Percentiles rank a stretch among this genome's conserved stretches.
Evolutionary conservation across 2,888 invertebrate genomes (phyloP).

Genomic region (Xestia rhomboidea): DNA sequence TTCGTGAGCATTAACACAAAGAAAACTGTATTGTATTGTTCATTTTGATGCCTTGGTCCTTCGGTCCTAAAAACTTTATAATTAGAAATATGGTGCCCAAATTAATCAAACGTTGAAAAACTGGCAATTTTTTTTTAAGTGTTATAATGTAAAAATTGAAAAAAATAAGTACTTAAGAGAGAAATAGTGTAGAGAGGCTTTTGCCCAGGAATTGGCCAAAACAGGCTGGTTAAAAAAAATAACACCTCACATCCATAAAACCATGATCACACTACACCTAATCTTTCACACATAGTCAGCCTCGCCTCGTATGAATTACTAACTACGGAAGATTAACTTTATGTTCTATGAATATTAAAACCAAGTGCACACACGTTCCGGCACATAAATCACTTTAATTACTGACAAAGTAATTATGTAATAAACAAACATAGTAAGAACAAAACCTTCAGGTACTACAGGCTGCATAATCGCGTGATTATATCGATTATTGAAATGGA

Average conservation of each 20-base stretch:
- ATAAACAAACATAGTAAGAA: slow-evolving; percentile 43
- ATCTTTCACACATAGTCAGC: slow-evolving; percentile 34
- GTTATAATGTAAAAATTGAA: neutral
- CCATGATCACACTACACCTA: neutral
- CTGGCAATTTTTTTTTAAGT: too few species aligned
- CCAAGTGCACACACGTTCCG: slow-evolving; percentile 51
- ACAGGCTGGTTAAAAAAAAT: neutral
- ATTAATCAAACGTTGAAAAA: neutral
- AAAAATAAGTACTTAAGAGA: neutral
- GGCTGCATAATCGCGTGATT: slow-evolving; percentile 63
- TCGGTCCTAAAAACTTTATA: neutral
- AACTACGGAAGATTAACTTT: slow-evolving; percentile 53
- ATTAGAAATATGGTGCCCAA: neutral
- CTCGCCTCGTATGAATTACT: slow-evolving; percentile 35
- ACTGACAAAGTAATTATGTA: slow-evolving; percentile 42
- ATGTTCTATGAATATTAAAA: slow-evolving; percentile 58
- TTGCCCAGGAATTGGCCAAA: neutral
- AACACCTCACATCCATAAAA: neutral
- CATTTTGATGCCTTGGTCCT: neutral
- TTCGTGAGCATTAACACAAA: neutral
- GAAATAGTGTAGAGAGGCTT: neutral
- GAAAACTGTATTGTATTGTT: neutral
- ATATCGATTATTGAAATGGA: slow-evolving; percentile 51
- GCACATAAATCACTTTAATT: slow-evolving; percentile 55
- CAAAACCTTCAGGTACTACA: slow-evolving; percentile 40